These are phyloP conservation scores for Drosophila ogumai DNA, from an alignment of 1,140 invertebrate species.

Conservation along the genomic window DNA sequence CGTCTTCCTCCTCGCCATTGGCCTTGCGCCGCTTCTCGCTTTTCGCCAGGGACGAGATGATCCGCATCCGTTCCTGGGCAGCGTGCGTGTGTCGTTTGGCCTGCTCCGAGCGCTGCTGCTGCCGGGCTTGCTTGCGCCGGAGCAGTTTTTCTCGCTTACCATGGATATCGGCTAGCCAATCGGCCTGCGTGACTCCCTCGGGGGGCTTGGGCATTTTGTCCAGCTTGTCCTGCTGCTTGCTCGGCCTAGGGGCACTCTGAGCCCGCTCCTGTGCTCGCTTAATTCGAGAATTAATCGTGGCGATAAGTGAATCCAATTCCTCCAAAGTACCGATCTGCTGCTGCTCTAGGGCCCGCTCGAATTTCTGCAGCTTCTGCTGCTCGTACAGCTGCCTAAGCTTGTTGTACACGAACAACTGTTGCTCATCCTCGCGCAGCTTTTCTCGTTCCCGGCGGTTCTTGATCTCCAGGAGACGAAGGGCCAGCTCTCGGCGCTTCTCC, in stretches of 20 bases:
- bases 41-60: constrained; percentile 94
- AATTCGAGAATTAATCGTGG: constrained; percentile 90
- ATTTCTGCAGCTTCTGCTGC: constrained; percentile 69
- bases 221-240: constrained; percentile 63
- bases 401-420: constrained; percentile 92
- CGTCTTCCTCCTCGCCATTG: constrained; percentile 91
- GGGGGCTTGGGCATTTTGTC: constrained; percentile 86
- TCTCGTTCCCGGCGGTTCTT: constrained; percentile 93
- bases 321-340: constrained; percentile 87
- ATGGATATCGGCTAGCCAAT: constrained; percentile 89
- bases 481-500: constrained; percentile 93
- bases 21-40: constrained; percentile 88
- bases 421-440: constrained; percentile 93
- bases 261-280: constrained; percentile 87
- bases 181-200: constrained; percentile 84
- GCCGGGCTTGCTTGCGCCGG: constrained; percentile 88
- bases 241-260: constrained; percentile 35
- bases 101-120: constrained; percentile 94
- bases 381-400: constrained; percentile 86
- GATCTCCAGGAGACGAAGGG: constrained; percentile 92
- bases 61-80: constrained; percentile 96
- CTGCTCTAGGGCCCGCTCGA: constrained; percentile 87
- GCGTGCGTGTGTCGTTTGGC: constrained; percentile 94
- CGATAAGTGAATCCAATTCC: constrained; percentile 89
- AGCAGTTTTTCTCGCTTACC: constrained; percentile 88